Percentiles rank a stretch among this genome's conserved stretches.
Evolutionary conservation across 2,113 vertebrate species (phyloP).

Genomic region (Egretta garzetta): DNA sequence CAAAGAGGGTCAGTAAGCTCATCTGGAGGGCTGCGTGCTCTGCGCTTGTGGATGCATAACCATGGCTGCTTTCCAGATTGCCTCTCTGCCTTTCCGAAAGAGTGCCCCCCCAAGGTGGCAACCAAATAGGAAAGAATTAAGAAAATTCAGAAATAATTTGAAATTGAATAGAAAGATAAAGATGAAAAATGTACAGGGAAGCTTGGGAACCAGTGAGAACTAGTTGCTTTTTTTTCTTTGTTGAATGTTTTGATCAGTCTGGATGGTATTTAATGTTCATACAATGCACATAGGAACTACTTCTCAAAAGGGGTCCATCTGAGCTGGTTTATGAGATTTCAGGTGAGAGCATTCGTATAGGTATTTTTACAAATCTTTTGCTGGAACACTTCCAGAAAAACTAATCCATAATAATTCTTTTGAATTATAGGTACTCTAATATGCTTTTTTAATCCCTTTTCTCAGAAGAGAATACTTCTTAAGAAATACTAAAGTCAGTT

Average conservation of each 20-base stretch:
- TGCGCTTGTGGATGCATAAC: not conserved
- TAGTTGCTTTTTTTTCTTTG: not conserved
- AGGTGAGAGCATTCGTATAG: not conserved
- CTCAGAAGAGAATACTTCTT: not conserved
- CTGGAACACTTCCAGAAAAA: not conserved
- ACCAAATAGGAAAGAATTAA: not conserved
- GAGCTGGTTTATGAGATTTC: not conserved
- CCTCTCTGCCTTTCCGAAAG: not conserved
- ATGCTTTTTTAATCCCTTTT: not conserved
- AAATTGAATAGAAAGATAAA: not conserved
- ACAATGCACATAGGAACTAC: not conserved
- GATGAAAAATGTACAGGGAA: not conserved
- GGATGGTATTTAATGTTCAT: not conserved
- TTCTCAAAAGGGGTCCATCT: not conserved
- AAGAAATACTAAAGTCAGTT: not conserved
- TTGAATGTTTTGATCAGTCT: not conserved
- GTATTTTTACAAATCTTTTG: not conserved
- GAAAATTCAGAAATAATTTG: not conserved
- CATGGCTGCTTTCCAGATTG: not conserved
- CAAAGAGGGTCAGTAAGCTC: not conserved
- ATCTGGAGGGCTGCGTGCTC: accelerated
- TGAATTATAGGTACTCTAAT: not conserved
- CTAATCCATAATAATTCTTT: not conserved
- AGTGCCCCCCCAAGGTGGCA: not conserved
- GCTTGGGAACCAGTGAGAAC: not conserved